Conservation (phyloP, 2,797 vertebrate genomes). For the Enteromius treurensis region DNA sequence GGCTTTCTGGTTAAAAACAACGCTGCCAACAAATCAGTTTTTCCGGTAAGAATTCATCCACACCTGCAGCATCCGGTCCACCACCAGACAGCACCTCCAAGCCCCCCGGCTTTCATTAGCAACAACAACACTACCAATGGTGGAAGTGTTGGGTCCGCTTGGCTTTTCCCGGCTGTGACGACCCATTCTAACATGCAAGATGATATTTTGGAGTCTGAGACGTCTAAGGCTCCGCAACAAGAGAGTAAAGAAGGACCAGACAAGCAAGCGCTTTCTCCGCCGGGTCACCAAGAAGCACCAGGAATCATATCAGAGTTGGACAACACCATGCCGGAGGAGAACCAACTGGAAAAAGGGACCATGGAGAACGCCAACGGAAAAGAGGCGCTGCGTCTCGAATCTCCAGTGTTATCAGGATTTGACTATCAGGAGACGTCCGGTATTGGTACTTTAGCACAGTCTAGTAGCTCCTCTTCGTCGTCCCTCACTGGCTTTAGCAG, state of each 20-base stretch:
- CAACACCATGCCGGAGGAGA: constrained; percentile 88
- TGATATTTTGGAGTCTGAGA: constrained; percentile 97
- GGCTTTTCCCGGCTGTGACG: constrained; percentile 95
- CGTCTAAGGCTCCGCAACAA: constrained; percentile 92
- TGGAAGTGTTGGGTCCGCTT: constrained; percentile 91
- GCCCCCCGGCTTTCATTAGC: constrained; percentile 95
- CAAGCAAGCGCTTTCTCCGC: constrained; percentile 81
- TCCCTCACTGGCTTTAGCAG: constrained; percentile 96
- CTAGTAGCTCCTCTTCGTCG: constrained; percentile 90
- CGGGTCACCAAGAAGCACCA: constrained; percentile 87
- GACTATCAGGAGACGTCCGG: constrained; percentile 95
- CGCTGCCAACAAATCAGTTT: constrained; percentile 96
- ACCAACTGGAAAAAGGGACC: constrained; percentile 85
- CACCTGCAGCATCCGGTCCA: constrained; percentile 96
- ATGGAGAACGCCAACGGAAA: constrained; percentile 89
- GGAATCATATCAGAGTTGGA: constrained; percentile 91
- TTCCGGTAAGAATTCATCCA: constrained; percentile 97
- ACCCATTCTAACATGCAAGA: constrained; percentile 98
- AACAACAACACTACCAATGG: constrained; percentile 95
- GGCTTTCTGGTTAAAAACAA: constrained; percentile 99
- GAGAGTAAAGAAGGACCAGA: constrained; percentile 85
- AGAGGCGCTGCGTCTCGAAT: constrained; percentile 95
- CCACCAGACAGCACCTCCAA: constrained; percentile 89
- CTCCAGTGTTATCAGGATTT: constrained; percentile 92
- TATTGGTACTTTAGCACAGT: constrained; percentile 88